Percentiles rank a stretch among this genome's conserved stretches.
These are phyloP conservation scores for Ctenoplectra terminalis DNA, from an alignment of 1,140 invertebrate genomes.

Conservation along the genomic window DNA sequence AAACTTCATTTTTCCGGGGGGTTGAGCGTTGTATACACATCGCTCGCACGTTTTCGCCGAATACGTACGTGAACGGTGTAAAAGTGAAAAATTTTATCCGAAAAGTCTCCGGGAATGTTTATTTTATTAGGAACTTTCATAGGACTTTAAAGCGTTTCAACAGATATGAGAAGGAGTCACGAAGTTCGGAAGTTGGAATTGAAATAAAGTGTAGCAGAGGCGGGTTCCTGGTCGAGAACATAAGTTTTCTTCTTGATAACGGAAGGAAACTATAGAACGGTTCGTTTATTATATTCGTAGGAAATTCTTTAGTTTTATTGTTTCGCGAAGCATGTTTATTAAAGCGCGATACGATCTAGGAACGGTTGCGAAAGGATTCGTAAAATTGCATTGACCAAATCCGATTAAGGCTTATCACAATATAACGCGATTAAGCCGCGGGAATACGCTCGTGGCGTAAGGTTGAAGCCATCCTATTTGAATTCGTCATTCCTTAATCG, in stretches of 20 bases:
- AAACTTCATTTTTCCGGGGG: slow-evolving; percentile 54
- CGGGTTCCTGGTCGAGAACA: not conserved
- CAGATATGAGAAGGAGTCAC: slow-evolving; percentile 24
- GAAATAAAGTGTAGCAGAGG: slow-evolving; percentile 4
- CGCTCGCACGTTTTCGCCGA: not conserved
- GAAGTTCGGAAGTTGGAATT: slow-evolving; percentile 29
- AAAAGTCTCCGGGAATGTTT: slow-evolving; percentile 45
- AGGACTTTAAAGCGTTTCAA: slow-evolving; percentile 30
- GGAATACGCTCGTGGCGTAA: slow-evolving; percentile 23
- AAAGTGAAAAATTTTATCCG: slow-evolving; percentile 44
- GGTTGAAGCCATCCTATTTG: slow-evolving; percentile 42
- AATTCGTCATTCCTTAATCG: slow-evolving; percentile 40
- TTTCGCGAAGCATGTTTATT: not conserved
- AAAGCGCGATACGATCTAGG: not conserved
- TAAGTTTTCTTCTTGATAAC: slow-evolving; percentile 13
- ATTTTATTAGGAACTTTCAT: slow-evolving; percentile 45
- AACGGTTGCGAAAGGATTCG: slow-evolving; percentile 43
- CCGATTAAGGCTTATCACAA: slow-evolving; percentile 47
- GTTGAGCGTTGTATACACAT: slow-evolving; percentile 27
- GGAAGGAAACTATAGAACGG: not conserved
- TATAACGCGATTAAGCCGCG: slow-evolving; percentile 59
- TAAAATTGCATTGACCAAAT: slow-evolving; percentile 62
- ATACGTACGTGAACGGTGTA: not conserved
- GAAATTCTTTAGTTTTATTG: not conserved
- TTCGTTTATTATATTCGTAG: not conserved